Base-by-base conservation (phyloP, 2,888 invertebrate genomes). In the Xanthorhoe spadicearia region DNA sequence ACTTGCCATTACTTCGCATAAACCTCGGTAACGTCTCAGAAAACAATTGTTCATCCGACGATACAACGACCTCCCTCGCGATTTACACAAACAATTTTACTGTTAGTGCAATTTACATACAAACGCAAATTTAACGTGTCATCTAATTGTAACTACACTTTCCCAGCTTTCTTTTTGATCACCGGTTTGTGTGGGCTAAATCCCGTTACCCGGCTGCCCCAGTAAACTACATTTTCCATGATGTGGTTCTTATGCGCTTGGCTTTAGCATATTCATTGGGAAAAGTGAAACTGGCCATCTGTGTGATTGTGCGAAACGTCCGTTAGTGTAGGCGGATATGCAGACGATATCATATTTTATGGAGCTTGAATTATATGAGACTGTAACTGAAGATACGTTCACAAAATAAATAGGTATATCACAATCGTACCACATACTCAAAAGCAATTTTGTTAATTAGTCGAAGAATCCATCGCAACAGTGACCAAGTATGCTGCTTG, bases 131-230 rank as follows among this genome's bases (percentile, higher is more conserved):
- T 76, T 73, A 68, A 71, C 77, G 76, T 84, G 83, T 83, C 84
- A 82, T 84, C 83, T 85, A 85, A 88, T 86, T 83, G 85, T 83
- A 51, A 9, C 23, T 51, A 72, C 82, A 89, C 89, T 91, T 92
- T 91, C 90, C 85, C 86, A 88, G 87, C 91, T 90, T 91, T 92
- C 90, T 75, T 87, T 88, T 86, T 79, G 82, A 84, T 83, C 83
- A 80, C 81, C 81, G 81, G 83, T 82, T 82, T 82, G 79, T 84
- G 78, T 81, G 83, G 82, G 80, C 74, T 76, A 73, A 74, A 78
- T 86, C 82, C 92, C 92, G 91, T 90, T 92, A 89, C 77, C 71
- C 72, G 81, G 82, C 76, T 86, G 87, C 77, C 87, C 88, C 77
- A 88, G 82, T 88, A 83, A 83, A 82, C 85, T 80, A 82, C 81